These are phyloP conservation scores for Oophaga pumilio DNA, from an alignment of 2,113 vertebrate species.

Conservation along the genomic window DNA sequence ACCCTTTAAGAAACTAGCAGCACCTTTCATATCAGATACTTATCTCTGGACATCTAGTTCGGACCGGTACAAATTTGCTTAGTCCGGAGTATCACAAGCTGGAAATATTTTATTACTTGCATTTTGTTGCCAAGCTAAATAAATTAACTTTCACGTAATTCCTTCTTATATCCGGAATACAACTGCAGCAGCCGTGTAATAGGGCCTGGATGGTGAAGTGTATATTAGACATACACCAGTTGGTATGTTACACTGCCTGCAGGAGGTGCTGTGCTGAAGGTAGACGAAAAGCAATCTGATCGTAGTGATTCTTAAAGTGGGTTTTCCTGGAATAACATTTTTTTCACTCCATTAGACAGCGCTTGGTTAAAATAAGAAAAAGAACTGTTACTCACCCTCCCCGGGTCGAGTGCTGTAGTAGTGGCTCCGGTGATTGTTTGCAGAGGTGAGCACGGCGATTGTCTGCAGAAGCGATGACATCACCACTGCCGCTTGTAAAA, in stretches of 20 bases:
- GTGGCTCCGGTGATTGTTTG: too few species aligned
- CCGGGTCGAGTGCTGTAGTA: too few species aligned
- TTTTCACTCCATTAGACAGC: too few species aligned
- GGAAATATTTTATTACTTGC: constrained; percentile 65
- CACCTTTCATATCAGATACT: background rate
- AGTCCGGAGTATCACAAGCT: constrained; percentile 42
- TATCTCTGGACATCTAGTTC: background rate
- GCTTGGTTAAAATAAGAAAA: too few species aligned
- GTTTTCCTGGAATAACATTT: too few species aligned
- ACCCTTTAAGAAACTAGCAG: background rate
- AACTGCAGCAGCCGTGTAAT: background rate
- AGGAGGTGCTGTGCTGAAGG: background rate
- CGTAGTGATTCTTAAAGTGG: too few species aligned
- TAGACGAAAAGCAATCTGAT: too few species aligned
- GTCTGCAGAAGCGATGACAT: too few species aligned
- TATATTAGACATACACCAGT: background rate
- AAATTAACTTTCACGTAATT: constrained; percentile 63
- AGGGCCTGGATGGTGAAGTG: background rate
- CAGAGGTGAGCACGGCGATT: too few species aligned
- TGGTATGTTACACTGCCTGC: background rate
- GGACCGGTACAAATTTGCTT: background rate
- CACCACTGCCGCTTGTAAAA: too few species aligned
- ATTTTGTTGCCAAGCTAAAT: constrained; percentile 71
- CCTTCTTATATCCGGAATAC: background rate
- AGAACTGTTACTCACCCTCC: too few species aligned